Base-by-base conservation (phyloP, 2,888 invertebrate genomes). In the Subacronicta megacephala region DNA sequence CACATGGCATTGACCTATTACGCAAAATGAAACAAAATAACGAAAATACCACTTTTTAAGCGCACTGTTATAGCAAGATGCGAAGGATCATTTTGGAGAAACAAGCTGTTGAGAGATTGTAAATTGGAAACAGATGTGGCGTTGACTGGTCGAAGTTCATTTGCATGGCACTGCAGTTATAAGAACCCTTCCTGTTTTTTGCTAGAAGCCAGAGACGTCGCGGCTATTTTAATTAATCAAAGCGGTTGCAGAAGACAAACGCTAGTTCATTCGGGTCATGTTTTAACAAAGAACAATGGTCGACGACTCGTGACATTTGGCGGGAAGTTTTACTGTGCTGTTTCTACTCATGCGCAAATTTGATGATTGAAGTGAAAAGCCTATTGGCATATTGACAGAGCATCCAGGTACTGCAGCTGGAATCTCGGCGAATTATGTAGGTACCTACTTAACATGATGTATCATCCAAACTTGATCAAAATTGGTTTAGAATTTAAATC, bases 1-100 rank as follows among this genome's bases (percentile, higher is more conserved):
- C 60, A 52, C 53, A 65, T 52, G 80, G 71, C 83, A 84, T 83
- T 84, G 84, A 81, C 82, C 82, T 72, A 73, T 73, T 70, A 71
- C 70, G 60, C 64, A 64, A 80, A 81, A 78, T 73, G 75, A 69
- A 65, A 62, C 71, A 77, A 64, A 69, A 62, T 72, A 70, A 77
- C 64, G 52, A 52, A 69, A 77, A 70, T 72, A 55, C 38, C 33
- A 62, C 58, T 46, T 50, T 26, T 36, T 41, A 42, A 29, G 23
- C 40, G 42, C 55, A 23, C 47, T 43, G 68, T 52, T 78, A 77
- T 70, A 46, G 53, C 60, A 37, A 44, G 41, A 44, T 7, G 10
- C 4, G 66, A 77, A 47, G 56, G 58, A 66, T 49, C 33, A 62
- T 64, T 72, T 60, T 70, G 12, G 20, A 43, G 15, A 54, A 31